Evolutionary conservation across 2,888 invertebrate genomes (phyloP).

Genomic region (Drosophila ustulata): DNA sequence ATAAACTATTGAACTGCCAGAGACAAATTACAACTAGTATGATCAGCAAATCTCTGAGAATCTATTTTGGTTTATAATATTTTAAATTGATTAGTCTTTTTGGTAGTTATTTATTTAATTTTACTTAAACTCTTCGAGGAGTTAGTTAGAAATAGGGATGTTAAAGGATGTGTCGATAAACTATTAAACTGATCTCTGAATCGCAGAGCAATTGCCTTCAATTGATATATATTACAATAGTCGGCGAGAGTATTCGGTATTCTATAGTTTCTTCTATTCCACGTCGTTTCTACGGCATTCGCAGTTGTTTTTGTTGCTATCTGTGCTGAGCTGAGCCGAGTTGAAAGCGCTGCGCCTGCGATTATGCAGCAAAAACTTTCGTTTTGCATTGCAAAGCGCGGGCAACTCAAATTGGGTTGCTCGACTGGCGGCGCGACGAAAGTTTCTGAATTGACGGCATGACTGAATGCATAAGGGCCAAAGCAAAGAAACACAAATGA

Average conservation of each 20-base stretch:
- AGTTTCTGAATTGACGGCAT: constrained; percentile 56
- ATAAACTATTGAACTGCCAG: not conserved
- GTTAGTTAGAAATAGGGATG: too few relatives aligned
- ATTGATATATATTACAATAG: not conserved
- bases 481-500: constrained; percentile 4
- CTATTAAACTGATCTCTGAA: not conserved
- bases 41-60: too few relatives aligned
- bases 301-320: constrained; percentile 38
- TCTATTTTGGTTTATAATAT: too few relatives aligned
- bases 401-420: constrained; percentile 72
- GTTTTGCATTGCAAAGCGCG: constrained; percentile 77
- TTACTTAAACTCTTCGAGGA: too few relatives aligned
- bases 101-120: too few relatives aligned
- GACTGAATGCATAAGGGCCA: constrained; percentile 42
- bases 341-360: constrained; percentile 71
- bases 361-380: constrained; percentile 79
- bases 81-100: too few relatives aligned
- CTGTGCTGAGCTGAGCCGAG: constrained; percentile 23
- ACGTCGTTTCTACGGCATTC: constrained; percentile 10
- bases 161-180: too few relatives aligned
- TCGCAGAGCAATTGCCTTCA: not conserved
- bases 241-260: not conserved
- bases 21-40: not conserved
- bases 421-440: constrained; percentile 42
- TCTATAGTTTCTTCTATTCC: constrained; percentile 8